Evolutionary conservation across 1,140 invertebrate genomes (phyloP).

Genomic region (Drosophila miranda): DNA sequence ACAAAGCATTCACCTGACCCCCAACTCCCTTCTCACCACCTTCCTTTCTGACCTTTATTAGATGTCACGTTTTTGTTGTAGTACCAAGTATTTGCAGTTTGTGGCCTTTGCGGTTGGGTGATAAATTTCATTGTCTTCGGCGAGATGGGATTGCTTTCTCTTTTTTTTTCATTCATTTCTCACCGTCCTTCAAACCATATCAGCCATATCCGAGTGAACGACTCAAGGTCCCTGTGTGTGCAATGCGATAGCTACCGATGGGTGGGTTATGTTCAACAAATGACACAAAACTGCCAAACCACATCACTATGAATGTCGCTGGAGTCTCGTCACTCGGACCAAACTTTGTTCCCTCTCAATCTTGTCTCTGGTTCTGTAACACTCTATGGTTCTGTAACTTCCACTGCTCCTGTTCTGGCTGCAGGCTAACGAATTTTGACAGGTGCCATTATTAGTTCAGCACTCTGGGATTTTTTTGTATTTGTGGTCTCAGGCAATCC

Average conservation of each 20-base stretch:
- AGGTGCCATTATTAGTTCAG: slow-evolving; percentile 82
- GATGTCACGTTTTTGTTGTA: slow-evolving; percentile 53
- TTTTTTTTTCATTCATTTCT: slow-evolving; percentile 37
- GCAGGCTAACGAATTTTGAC: slow-evolving; percentile 77
- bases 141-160: slow-evolving; percentile 15
- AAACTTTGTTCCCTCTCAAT: slow-evolving; percentile 46
- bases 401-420: neutral
- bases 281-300: slow-evolving; percentile 78
- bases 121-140: slow-evolving; percentile 65
- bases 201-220: slow-evolving; percentile 34
- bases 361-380: neutral
- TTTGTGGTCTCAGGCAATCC: slow-evolving; percentile 16
- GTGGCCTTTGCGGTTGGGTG: slow-evolving; percentile 59
- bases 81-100: slow-evolving; percentile 31
- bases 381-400: neutral
- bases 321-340: slow-evolving; percentile 71
- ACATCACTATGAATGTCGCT: slow-evolving; percentile 79
- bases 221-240: slow-evolving; percentile 44
- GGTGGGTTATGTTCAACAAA: slow-evolving; percentile 63
- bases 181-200: slow-evolving; percentile 47
- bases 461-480: slow-evolving; percentile 56
- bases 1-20: slow-evolving; percentile 27
- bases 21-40: neutral
- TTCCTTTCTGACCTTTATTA: slow-evolving; percentile 39
- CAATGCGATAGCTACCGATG: slow-evolving; percentile 27